Conservation (phyloP, 37 sponge, comb jelly and placozoan species). For the Chondrilla cf. caribensis region DNA sequence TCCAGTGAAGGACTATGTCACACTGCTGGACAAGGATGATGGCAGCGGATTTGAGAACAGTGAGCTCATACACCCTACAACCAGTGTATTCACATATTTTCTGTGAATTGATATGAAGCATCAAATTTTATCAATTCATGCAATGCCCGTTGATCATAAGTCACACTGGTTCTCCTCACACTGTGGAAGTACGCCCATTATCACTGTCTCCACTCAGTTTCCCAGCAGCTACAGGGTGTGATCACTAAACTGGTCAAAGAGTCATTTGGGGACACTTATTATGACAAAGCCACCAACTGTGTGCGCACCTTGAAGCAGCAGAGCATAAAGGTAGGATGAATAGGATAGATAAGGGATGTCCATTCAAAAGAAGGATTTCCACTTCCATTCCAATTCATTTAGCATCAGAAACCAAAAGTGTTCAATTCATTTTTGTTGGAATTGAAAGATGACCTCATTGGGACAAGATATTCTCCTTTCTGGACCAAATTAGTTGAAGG, state of each 20-base stretch:
- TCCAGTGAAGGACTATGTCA: constrained; percentile 74
- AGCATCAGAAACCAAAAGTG: constrained; percentile 47
- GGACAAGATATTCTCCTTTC: constrained; percentile 65
- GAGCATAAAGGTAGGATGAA: constrained; percentile 57
- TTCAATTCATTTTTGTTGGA: constrained; percentile 67
- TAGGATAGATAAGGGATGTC: too few species aligned
- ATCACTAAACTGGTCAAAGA: constrained; percentile 68
- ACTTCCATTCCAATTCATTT: too few species aligned
- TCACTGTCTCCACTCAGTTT: constrained; percentile 48
- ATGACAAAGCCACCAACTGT: constrained; percentile 78
- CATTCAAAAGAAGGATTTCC: too few species aligned
- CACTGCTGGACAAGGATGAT: constrained; percentile 38
- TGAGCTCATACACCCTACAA: background rate
- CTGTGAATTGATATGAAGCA: too few species aligned
- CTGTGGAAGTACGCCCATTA: too few species aligned
- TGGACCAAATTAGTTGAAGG: constrained; percentile 56
- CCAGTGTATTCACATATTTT: too few species aligned
- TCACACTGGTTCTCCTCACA: too few species aligned
- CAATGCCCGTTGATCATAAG: too few species aligned
- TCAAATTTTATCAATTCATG: too few species aligned
- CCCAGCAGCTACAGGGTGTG: constrained; percentile 67
- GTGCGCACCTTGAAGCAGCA: constrained; percentile 57
- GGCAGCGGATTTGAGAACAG: constrained; percentile 40
- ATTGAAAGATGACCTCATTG: constrained; percentile 56
- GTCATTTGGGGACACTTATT: constrained; percentile 73